Conservation (phyloP, 2,113 vertebrate species). For the Gnathonemus longibarbis region DNA sequence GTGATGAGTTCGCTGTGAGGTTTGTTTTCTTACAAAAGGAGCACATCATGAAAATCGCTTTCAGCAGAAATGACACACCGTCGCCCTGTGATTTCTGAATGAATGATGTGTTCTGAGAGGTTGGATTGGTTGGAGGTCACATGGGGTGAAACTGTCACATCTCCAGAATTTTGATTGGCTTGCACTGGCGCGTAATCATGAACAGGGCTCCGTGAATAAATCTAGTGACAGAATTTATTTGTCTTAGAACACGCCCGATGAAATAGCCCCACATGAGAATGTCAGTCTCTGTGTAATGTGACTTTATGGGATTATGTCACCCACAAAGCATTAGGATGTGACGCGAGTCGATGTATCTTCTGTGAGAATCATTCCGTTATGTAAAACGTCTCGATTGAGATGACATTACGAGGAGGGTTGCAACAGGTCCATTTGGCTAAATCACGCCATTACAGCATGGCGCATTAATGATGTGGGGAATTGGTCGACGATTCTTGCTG, state of each 20-base stretch:
- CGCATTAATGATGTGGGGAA: neutral
- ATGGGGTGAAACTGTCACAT: neutral
- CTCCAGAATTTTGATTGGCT: neutral
- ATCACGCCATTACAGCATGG: neutral
- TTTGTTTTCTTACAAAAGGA: neutral
- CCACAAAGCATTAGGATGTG: neutral
- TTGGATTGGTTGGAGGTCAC: neutral
- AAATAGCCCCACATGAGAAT: neutral
- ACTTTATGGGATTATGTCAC: slow-evolving; percentile 1
- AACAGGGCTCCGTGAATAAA: neutral
- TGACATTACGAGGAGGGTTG: neutral
- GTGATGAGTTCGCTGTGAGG: neutral
- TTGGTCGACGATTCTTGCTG: neutral
- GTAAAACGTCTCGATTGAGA: neutral
- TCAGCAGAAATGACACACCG: neutral
- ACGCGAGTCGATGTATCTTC: neutral
- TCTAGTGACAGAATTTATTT: slow-evolving; percentile 4
- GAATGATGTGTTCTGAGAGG: neutral
- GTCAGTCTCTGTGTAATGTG: neutral
- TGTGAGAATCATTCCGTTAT: neutral
- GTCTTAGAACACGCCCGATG: neutral
- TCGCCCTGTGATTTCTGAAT: neutral
- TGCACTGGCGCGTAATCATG: neutral
- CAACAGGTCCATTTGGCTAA: neutral
- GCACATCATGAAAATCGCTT: neutral